Conservation (phyloP, 2,113 vertebrate species). For the Brachyhypopomus gauderio region DNA sequence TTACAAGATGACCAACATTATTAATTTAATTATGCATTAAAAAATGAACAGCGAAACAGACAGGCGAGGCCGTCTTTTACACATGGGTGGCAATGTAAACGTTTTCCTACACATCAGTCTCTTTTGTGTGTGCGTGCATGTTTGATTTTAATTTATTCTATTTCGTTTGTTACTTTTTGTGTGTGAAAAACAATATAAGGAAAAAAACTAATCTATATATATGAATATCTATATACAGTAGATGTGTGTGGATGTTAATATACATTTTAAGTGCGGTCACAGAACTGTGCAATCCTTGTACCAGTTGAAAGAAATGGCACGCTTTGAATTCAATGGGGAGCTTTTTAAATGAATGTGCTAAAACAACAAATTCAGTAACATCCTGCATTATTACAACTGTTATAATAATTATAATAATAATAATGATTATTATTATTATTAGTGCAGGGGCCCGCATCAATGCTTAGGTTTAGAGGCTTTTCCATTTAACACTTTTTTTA, state of each 20-base stretch:
- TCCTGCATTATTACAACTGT: conserved; percentile 66
- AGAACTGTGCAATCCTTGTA: conserved; percentile 65
- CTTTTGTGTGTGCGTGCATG: conserved; percentile 81
- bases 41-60: conserved; percentile 74
- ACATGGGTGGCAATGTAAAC: conserved; percentile 76
- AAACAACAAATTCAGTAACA: conserved; percentile 65
- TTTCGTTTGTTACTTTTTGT: conserved; percentile 74
- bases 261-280: conserved; percentile 68
- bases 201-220: conserved; percentile 76
- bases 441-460: conserved; percentile 61
- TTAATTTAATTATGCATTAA: conserved; percentile 85
- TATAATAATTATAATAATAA: conserved; percentile 66
- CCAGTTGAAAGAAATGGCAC: conserved; percentile 68
- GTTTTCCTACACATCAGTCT: conserved; percentile 83
- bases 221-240: conserved; percentile 66
- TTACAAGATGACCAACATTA: conserved; percentile 86
- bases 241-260: conserved; percentile 70
- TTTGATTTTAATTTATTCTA: conserved; percentile 82
- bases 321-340: conserved; percentile 67
- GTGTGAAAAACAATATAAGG: conserved; percentile 69
- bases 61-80: conserved; percentile 75
- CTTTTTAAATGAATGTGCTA: conserved; percentile 68
- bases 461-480: conserved; percentile 59
- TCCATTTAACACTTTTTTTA: conserved; percentile 57
- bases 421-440: conserved; percentile 62